Conservation (phyloP, 2,888 invertebrate species). For the Clivina fossor region DNA sequence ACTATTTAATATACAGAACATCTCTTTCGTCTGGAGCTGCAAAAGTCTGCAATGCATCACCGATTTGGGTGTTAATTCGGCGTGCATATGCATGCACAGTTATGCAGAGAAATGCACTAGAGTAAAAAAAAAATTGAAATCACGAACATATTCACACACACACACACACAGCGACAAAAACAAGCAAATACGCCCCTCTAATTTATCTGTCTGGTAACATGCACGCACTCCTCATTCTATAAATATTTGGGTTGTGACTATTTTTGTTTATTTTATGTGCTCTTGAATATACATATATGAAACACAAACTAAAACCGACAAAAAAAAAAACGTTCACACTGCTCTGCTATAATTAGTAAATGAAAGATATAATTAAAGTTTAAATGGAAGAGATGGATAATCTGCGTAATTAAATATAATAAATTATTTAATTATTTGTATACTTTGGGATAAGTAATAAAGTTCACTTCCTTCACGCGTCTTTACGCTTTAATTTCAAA, state of each 20-base stretch:
- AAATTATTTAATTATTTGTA: neutral
- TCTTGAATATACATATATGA: conserved; percentile 17
- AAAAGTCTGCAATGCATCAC: too few relatives aligned
- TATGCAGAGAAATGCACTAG: too few relatives aligned
- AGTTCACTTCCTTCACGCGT: too few relatives aligned
- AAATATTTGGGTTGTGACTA: conserved; percentile 29
- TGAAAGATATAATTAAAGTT: conserved; percentile 18
- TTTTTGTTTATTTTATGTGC: conserved; percentile 32
- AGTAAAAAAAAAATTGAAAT: too few relatives aligned
- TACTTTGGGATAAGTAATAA: too few relatives aligned
- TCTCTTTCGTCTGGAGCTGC: too few relatives aligned
- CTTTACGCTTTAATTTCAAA: too few relatives aligned
- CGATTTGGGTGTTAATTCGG: too few relatives aligned
- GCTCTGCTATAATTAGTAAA: conserved; percentile 20
- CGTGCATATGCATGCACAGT: conserved; percentile 11
- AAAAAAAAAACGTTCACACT: conserved; percentile 14
- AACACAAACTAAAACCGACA: too few relatives aligned
- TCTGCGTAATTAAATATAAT: neutral
- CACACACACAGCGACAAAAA: too few relatives aligned
- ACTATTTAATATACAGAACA: too few relatives aligned
- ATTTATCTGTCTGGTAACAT: conserved; percentile 32
- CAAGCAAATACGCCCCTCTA: conserved; percentile 29
- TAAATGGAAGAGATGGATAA: neutral
- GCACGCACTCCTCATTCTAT: conserved; percentile 30
- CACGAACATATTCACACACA: too few relatives aligned